Percentiles rank a stretch among this genome's conserved stretches.
These are phyloP conservation scores for Lacanobia oleracea DNA, from an alignment of 2,888 invertebrate genomes.

Conservation along the genomic window DNA sequence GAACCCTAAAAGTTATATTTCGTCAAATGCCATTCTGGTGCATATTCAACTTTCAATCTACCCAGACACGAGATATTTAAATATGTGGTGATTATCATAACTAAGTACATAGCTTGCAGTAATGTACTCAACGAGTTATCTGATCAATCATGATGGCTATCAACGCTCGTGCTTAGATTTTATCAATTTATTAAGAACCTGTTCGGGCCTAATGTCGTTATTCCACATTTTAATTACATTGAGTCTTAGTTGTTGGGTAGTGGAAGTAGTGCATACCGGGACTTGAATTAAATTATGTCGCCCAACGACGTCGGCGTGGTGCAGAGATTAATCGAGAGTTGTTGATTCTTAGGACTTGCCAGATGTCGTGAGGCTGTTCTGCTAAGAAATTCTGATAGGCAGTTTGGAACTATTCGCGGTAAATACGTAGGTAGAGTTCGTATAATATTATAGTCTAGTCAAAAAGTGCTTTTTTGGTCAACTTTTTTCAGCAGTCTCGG, in stretches of 20 bases:
- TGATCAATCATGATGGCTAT: constrained; percentile 57
- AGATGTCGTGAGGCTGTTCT: constrained; percentile 8
- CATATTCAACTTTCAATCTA: constrained; percentile 22
- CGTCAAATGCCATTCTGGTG: neutral
- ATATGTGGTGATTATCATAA: constrained; percentile 44
- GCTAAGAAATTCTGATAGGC: neutral
- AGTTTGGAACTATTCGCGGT: neutral
- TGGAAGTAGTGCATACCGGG: constrained; percentile 39
- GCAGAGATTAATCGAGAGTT: constrained; percentile 11
- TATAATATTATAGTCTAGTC: too few relatives aligned
- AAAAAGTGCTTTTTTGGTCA: too few relatives aligned
- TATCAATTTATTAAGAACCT: constrained; percentile 58
- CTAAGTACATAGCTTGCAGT: constrained; percentile 29
- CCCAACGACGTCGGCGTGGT: constrained; percentile 10
- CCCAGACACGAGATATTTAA: constrained; percentile 41
- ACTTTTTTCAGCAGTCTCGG: too few relatives aligned
- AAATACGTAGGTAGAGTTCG: neutral
- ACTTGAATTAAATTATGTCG: constrained; percentile 42
- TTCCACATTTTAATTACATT: constrained; percentile 51
- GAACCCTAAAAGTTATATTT: constrained; percentile 11
- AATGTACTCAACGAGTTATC: constrained; percentile 45
- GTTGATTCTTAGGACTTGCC: neutral
- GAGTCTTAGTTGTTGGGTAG: constrained; percentile 25
- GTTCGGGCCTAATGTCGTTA: constrained; percentile 48
- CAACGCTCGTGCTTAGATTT: constrained; percentile 44